Evolutionary conservation across 2,113 vertebrate genomes (phyloP).

Genomic region (Melanerpes formicivorus): DNA sequence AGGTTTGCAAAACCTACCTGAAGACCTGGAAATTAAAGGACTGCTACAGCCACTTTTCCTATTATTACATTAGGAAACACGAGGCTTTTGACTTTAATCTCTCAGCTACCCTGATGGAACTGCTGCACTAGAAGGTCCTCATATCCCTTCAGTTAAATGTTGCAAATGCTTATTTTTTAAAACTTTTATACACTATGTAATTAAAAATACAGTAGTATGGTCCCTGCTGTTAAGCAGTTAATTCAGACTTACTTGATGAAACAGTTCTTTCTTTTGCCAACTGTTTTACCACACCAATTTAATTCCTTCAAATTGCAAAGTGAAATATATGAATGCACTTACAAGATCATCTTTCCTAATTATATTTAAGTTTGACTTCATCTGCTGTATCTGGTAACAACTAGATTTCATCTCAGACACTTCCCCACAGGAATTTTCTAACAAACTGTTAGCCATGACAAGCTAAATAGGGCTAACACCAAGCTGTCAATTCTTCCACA

Average conservation of each 20-base stretch:
- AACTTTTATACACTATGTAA: neutral
- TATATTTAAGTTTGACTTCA: neutral
- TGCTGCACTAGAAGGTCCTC: neutral
- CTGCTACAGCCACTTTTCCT: neutral
- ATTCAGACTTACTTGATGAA: neutral
- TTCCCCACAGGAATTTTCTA: neutral
- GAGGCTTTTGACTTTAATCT: neutral
- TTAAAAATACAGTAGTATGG: neutral
- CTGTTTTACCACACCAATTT: neutral
- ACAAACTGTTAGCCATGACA: neutral
- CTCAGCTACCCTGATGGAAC: neutral
- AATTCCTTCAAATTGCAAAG: neutral
- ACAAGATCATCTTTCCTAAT: neutral
- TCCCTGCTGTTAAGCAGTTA: neutral
- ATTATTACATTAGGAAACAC: neutral
- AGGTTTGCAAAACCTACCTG: neutral
- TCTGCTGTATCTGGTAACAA: neutral
- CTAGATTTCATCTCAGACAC: neutral
- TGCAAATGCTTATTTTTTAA: neutral
- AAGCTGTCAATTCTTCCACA: neutral
- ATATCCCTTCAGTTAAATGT: neutral
- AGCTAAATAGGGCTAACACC: neutral
- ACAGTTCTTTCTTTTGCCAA: neutral
- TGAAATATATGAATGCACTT: neutral
- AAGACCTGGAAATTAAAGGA: neutral